Conservation (phyloP, 2,888 invertebrate species). For the Archaeoteleia sp. region DNA sequence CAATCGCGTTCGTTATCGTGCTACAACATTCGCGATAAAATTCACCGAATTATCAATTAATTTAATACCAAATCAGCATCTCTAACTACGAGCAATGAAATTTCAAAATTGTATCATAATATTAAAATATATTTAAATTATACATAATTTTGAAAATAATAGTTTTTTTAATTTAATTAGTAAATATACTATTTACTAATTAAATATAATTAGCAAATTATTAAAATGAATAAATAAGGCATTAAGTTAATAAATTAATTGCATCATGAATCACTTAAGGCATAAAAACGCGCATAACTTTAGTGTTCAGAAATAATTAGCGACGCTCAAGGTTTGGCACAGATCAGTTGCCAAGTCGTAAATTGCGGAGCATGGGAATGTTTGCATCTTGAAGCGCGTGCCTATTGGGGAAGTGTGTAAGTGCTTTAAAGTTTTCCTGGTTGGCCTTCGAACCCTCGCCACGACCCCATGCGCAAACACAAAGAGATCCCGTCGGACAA, state of each 20-base stretch:
- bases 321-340: constrained; percentile 21
- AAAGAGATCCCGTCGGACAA: constrained; percentile 55
- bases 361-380: constrained; percentile 25
- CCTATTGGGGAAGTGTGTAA: constrained; percentile 32
- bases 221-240: not conserved
- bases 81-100: too few species aligned
- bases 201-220: not conserved
- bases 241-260: not conserved
- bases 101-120: too few species aligned
- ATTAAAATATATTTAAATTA: too few species aligned
- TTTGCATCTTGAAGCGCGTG: constrained; percentile 37
- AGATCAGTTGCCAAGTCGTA: constrained; percentile 35
- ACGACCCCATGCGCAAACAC: constrained; percentile 62
- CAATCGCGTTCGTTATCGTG: too few species aligned
- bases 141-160: too few species aligned
- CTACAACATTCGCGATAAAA: too few species aligned
- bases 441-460: constrained; percentile 40
- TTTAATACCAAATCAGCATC: too few species aligned
- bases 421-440: constrained; percentile 50
- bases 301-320: constrained; percentile 46
- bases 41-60: too few species aligned
- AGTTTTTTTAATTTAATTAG: too few species aligned
- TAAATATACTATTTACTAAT: too few species aligned
- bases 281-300: constrained; percentile 14
- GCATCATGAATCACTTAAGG: not conserved